Evolutionary conservation across 2,888 invertebrate genomes (phyloP).

Genomic region (Amphipyra tragopoginis): DNA sequence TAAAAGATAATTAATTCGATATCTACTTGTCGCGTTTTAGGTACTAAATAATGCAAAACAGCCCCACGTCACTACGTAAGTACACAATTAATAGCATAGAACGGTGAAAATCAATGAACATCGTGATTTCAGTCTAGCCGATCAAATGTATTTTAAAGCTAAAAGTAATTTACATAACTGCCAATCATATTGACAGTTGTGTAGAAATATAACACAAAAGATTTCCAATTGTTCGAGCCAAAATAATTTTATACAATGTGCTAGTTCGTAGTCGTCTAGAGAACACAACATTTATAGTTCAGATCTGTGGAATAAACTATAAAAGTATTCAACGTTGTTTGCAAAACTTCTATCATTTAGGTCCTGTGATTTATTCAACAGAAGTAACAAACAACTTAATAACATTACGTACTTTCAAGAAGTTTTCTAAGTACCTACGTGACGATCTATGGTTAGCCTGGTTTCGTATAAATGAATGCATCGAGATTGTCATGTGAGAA

Average conservation of each 20-base stretch:
- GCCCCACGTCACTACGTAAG: background rate
- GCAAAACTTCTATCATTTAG: background rate
- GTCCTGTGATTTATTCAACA: slow-evolving; percentile 3
- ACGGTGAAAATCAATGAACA: slow-evolving; percentile 16
- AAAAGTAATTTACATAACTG: slow-evolving; percentile 36
- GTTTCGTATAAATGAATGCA: too few species aligned
- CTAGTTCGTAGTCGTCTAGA: slow-evolving; percentile 1
- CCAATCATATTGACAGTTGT: slow-evolving; percentile 39
- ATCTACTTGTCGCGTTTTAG: background rate
- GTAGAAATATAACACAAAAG: slow-evolving; percentile 29
- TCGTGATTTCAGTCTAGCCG: slow-evolving; percentile 9
- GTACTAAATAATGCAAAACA: background rate
- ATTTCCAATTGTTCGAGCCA: slow-evolving; percentile 20
- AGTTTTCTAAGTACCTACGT: too few species aligned
- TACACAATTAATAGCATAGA: background rate
- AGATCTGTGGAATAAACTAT: background rate
- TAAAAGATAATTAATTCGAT: too few species aligned
- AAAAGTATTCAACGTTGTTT: background rate
- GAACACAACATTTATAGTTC: background rate
- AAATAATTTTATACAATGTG: slow-evolving; percentile 1
- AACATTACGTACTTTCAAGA: background rate
- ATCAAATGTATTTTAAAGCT: slow-evolving; percentile 29
- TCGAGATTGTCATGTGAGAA: too few species aligned
- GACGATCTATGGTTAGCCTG: too few species aligned
- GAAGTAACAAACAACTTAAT: background rate